phyloP scores from a whole-genome alignment of 2,797 vertebrate genomes.

The Chelon labrosus region DNA sequence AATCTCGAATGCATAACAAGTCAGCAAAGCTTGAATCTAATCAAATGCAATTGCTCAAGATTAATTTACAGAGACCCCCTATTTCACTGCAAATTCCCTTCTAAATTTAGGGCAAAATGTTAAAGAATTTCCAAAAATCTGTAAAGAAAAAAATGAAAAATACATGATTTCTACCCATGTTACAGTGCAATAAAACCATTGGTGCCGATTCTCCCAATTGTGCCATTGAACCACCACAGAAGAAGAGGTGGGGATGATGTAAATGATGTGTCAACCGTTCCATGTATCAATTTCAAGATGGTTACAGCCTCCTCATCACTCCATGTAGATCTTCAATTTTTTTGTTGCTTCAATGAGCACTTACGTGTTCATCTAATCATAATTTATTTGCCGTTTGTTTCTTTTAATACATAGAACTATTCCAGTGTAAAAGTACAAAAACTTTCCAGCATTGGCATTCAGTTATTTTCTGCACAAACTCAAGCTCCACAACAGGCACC shows the following conservation, averaged over 20 bases:
- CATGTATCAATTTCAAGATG: neutral
- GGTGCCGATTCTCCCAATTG: neutral
- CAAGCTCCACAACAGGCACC: slow-evolving; percentile 5
- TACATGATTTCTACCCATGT: neutral
- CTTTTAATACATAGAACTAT: no score
- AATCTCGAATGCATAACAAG: slow-evolving; percentile 28
- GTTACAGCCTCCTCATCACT: neutral
- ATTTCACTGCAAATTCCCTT: neutral
- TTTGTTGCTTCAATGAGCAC: neutral
- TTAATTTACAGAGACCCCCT: slow-evolving; percentile 33
- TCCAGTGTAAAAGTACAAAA: neutral
- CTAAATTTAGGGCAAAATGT: neutral
- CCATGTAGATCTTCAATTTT: neutral
- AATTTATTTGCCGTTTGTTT: no score
- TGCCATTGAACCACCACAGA: neutral
- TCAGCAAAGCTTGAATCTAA: neutral
- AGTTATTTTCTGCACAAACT: neutral
- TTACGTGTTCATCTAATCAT: neutral
- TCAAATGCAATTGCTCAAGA: slow-evolving; percentile 1
- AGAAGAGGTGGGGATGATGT: neutral
- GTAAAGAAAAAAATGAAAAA: neutral
- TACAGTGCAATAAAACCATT: neutral
- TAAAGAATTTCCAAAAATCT: neutral
- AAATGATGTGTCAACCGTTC: neutral
- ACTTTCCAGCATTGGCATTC: neutral